phyloP scores from a whole-genome alignment of 1,140 invertebrate genomes.

The Leptopilina boulardi region DNA sequence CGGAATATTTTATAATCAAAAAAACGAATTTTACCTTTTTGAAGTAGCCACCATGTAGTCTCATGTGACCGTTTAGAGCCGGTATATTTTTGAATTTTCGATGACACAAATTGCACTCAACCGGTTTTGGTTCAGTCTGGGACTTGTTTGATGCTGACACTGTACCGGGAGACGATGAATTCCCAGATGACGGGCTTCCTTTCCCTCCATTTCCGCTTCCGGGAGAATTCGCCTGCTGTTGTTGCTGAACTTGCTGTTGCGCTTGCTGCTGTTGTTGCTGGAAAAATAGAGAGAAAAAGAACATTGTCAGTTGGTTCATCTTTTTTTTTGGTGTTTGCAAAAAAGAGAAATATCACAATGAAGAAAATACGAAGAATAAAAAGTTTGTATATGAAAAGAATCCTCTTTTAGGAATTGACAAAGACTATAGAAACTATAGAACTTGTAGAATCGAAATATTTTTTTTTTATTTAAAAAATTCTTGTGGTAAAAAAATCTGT shows the following conservation, averaged over 20 bases:
- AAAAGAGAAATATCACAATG: background rate
- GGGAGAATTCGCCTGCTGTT: slow-evolving; percentile 71
- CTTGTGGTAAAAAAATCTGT: too few relatives aligned
- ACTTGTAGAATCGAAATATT: too few relatives aligned
- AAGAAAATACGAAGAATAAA: background rate
- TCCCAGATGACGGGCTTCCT: slow-evolving; percentile 68
- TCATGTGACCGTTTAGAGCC: slow-evolving; percentile 97
- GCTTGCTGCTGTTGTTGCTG: slow-evolving; percentile 68
- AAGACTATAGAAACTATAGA: background rate
- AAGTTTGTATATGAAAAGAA: background rate
- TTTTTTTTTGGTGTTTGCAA: background rate
- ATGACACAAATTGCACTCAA: slow-evolving; percentile 95
- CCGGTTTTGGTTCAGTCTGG: slow-evolving; percentile 84
- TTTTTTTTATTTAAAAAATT: too few relatives aligned
- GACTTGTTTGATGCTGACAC: slow-evolving; percentile 72
- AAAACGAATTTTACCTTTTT: slow-evolving; percentile 90
- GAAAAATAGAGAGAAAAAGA: slow-evolving; percentile 35
- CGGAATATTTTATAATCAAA: too few relatives aligned
- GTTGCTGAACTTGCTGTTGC: slow-evolving; percentile 72
- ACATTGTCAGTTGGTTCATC: background rate
- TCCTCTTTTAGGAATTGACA: background rate
- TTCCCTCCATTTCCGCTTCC: slow-evolving; percentile 67
- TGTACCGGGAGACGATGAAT: slow-evolving; percentile 62
- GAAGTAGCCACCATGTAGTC: slow-evolving; percentile 96
- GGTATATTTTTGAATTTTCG: slow-evolving; percentile 97